Evolutionary conservation across 2,797 vertebrate genomes (phyloP), one percentile per base, ranked within the genome.

Genomic region (Macroramphosus scolopax): DNA sequence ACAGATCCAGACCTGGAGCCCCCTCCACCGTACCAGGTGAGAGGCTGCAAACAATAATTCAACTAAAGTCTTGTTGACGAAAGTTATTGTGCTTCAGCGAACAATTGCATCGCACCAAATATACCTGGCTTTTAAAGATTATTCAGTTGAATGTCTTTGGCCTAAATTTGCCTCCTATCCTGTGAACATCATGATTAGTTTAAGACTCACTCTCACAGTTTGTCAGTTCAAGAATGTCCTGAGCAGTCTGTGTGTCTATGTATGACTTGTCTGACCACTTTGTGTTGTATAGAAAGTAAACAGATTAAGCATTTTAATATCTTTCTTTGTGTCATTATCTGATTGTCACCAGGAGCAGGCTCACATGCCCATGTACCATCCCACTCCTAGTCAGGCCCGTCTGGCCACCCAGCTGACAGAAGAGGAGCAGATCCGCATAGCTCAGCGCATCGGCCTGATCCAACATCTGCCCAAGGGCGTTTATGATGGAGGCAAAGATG

Each of bases 11-110:
- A 96, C 70, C 84, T 93, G 81, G 95, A 96, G 88, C 94, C 95
- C 6, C 95, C 95, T 83, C 94, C 95, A 46, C 95, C 95, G 36
- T 97, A 96, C 84, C 93, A 96, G 92, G 94, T 97, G 69, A 75
- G 57, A 12, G 4, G 10, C 20, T 28, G 31, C 22, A 8, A 8
- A 14, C 34, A 13, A 6, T n/a, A 3, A 22, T n/a, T n/a, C n/a
- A n/a, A n/a, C n/a, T n/a, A n/a, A n/a, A n/a, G n/a, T n/a, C n/a
- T n/a, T n/a, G n/a, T n/a, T n/a, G n/a, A n/a, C n/a, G n/a, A n/a
- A n/a, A n/a, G n/a, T n/a, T n/a, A n/a, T n/a, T n/a, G n/a, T n/a
- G n/a, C n/a, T n/a, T n/a, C n/a, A n/a, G n/a, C n/a, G n/a, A n/a
- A n/a, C n/a, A n/a, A n/a, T n/a, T n/a, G n/a, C n/a, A n/a, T n/a